Base-by-base conservation (phyloP, 2,797 vertebrate genomes). In the Knipowitschia caucasica region DNA sequence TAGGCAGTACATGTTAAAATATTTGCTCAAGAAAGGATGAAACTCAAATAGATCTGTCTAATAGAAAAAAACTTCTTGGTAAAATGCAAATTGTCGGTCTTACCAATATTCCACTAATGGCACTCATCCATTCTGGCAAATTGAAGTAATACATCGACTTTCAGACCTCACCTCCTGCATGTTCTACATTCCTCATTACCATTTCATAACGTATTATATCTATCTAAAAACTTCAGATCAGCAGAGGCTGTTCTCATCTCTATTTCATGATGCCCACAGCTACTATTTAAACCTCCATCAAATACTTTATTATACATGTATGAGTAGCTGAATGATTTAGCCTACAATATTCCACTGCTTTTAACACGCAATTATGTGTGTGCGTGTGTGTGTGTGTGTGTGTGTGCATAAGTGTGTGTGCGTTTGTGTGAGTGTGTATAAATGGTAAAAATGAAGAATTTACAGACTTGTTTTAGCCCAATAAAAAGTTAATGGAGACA, bases 401-500 rank as follows among this genome's bases (percentile, higher is more conserved):
- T n/a, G n/a, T n/a, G n/a, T n/a, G n/a, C n/a, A n/a, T n/a, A n/a
- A n/a, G n/a, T n/a, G n/a, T n/a, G n/a, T n/a, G n/a, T n/a, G n/a
- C n/a, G n/a, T n/a, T n/a, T n/a, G n/a, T n/a, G n/a, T n/a, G n/a
- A n/a, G n/a, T n/a, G n/a, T n/a, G 15, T 45, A 17, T 45, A 15
- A 9, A 27, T 64, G 23, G 30, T 42, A 21, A 59, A 23, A 5
- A 3, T 53, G 20, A 61, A 30, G 38, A n/a, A 38, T 55, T 75
- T 62, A 53, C 39, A 20, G 46, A 52, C 5, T 49, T 54, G 58
- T 49, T 39, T 24, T 14, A 11, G 11, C 42, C 33, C 43, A n/a
- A 54, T 80, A 2, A 78, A 75, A 60, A 69, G 70, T 77, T 68
- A 50, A 80, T 53, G 31, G 27, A 25, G n/a, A n/a, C n/a, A n/a